Conservation (phyloP, 2,113 vertebrate genomes). For the Pelvicachromis taeniatus region DNA sequence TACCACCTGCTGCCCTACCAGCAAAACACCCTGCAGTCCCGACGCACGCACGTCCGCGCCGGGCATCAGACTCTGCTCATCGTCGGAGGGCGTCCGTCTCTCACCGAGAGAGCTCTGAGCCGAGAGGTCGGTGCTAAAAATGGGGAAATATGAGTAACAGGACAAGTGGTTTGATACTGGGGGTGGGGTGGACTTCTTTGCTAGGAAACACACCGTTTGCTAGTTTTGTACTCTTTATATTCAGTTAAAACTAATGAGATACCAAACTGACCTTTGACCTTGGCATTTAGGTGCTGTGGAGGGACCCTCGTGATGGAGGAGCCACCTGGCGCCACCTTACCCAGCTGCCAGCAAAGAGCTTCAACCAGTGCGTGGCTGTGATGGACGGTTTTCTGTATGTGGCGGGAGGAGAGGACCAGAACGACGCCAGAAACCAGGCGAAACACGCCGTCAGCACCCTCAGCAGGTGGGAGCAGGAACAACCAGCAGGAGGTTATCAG, state of each 20-base stretch:
- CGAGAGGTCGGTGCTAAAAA: constrained; percentile 64
- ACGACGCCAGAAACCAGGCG: constrained; percentile 83
- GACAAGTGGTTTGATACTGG: not conserved
- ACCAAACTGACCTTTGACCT: constrained; percentile 13
- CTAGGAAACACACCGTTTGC: not conserved
- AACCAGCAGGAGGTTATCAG: not conserved
- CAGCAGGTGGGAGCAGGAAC: constrained; percentile 55
- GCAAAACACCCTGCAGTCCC: constrained; percentile 80
- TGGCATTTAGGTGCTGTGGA: constrained; percentile 71
- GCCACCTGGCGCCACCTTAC: constrained; percentile 78
- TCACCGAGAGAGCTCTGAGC: constrained; percentile 80
- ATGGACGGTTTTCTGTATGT: constrained; percentile 86
- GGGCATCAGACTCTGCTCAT: constrained; percentile 74
- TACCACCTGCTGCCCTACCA: constrained; percentile 84
- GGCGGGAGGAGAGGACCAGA: constrained; percentile 82
- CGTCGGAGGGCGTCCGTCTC: constrained; percentile 75
- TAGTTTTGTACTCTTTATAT: not conserved
- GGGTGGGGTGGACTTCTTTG: not conserved
- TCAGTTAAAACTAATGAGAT: accelerated
- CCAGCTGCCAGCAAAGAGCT: constrained; percentile 82
- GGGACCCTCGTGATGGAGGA: constrained; percentile 74
- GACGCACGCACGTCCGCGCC: constrained; percentile 74
- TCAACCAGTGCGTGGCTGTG: constrained; percentile 82
- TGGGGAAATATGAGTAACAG: not conserved
- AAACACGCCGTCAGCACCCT: constrained; percentile 81